phyloP scores from a whole-genome alignment of 2,113 vertebrate species.

The Microcebus jonahi region DNA sequence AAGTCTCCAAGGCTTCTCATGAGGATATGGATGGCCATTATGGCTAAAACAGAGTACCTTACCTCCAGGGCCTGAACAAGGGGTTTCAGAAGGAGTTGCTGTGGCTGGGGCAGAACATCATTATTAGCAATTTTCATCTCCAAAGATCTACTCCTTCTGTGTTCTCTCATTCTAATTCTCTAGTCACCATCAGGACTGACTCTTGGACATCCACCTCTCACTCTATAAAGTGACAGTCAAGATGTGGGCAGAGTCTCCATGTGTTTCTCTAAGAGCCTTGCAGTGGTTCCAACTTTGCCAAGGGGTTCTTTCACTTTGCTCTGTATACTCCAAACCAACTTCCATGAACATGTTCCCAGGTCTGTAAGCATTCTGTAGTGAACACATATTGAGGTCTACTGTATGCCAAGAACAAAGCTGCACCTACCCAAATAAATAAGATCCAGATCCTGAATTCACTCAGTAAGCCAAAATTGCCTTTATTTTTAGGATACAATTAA shows the following conservation, averaged over 20 bases:
- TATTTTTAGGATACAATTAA: background rate
- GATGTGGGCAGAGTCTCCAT: background rate
- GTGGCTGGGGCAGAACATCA: background rate
- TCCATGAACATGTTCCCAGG: background rate
- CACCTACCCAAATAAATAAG: background rate
- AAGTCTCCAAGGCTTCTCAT: background rate
- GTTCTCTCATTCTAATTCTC: background rate
- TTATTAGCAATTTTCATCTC: background rate
- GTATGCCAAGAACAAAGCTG: background rate
- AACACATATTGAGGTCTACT: background rate
- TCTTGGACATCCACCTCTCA: background rate
- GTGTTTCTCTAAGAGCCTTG: background rate
- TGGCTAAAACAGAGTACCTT: background rate
- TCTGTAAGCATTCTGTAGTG: background rate
- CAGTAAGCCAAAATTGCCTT: background rate
- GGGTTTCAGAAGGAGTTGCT: background rate
- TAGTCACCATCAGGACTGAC: background rate
- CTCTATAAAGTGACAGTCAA: background rate
- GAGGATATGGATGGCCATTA: background rate
- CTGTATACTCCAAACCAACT: background rate
- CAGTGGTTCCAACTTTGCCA: background rate
- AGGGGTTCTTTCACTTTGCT: background rate
- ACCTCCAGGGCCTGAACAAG: background rate
- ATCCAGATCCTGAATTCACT: background rate
- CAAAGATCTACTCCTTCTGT: background rate